These are phyloP conservation scores for Zelleria hepariella DNA, from an alignment of 2,888 invertebrate genomes.

Conservation along the genomic window DNA sequence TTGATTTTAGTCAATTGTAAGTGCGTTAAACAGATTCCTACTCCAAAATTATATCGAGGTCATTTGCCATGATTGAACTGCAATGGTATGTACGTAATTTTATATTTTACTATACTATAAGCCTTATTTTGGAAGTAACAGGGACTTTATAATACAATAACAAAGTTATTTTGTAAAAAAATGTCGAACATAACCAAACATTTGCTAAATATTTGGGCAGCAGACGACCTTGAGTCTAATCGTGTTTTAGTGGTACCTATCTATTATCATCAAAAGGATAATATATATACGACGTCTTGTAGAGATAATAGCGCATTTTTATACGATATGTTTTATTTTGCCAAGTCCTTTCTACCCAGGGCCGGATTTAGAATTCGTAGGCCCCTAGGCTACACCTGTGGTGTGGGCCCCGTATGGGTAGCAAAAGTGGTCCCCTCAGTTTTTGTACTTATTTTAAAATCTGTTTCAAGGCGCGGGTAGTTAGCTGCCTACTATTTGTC, in stretches of 20 bases:
- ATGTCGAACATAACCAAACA: constrained; percentile 49
- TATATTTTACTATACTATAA: constrained; percentile 10
- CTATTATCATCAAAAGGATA: not conserved
- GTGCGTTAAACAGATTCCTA: constrained; percentile 15
- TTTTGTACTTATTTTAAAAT: too few relatives aligned
- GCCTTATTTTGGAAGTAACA: not conserved
- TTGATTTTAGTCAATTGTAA: constrained; percentile 12
- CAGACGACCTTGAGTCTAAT: constrained; percentile 69
- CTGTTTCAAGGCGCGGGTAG: too few relatives aligned
- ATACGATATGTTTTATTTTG: too few relatives aligned
- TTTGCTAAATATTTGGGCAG: constrained; percentile 27
- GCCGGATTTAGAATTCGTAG: too few relatives aligned
- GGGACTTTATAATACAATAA: constrained; percentile 8
- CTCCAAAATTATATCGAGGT: constrained; percentile 18
- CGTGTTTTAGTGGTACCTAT: constrained; percentile 30
- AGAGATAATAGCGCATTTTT: too few relatives aligned
- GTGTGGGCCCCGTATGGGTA: too few relatives aligned
- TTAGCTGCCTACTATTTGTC: too few relatives aligned
- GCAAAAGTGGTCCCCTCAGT: too few relatives aligned
- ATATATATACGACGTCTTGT: not conserved
- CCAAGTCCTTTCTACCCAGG: too few relatives aligned
- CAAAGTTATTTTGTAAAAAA: not conserved
- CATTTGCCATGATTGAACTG: constrained; percentile 23
- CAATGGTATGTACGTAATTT: constrained; percentile 28
- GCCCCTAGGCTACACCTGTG: too few relatives aligned